Evolutionary conservation across 30 jellyfish, hydroid and myxozoan genomes (phyloP).

Genomic region (Pelagia noctiluca): DNA sequence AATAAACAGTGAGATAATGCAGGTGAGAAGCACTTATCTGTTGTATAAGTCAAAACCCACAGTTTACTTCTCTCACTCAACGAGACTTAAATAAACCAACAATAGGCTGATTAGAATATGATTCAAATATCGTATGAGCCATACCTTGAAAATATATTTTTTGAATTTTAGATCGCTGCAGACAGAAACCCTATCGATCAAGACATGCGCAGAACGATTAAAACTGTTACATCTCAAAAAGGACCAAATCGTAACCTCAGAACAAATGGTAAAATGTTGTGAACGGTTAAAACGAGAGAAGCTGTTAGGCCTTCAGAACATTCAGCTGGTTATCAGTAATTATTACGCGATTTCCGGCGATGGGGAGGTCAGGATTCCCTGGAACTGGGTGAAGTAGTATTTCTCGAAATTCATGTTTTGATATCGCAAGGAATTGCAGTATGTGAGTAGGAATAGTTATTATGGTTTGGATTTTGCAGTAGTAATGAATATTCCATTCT

Average conservation of each 20-base stretch:
- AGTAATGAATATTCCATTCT: no score
- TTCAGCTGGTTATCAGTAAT: constrained; percentile 60
- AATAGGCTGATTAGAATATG: no score
- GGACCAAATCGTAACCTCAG: constrained; percentile 65
- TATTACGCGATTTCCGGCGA: constrained; percentile 78
- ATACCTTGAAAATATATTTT: neutral
- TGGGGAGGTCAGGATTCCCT: constrained; percentile 77
- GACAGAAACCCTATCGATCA: constrained; percentile 29
- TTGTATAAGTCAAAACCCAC: no score
- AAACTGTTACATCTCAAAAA: constrained; percentile 33
- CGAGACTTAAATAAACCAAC: no score
- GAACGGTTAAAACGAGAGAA: constrained; percentile 51
- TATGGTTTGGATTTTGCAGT: no score
- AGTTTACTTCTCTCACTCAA: no score
- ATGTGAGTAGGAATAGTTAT: no score
- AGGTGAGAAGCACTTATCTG: no score
- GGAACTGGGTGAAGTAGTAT: constrained; percentile 63
- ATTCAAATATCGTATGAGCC: no score
- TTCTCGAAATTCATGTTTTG: no score
- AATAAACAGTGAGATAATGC: no score
- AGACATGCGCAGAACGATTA: constrained; percentile 44
- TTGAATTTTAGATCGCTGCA: constrained; percentile 37
- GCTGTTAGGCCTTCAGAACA: constrained; percentile 33
- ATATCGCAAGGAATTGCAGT: no score
- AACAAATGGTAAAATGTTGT: constrained; percentile 66